Percentiles rank a stretch among this genome's conserved stretches.
These are phyloP conservation scores for Aphaenogaster floridana DNA, from an alignment of 1,140 invertebrate species.

Conservation along the genomic window DNA sequence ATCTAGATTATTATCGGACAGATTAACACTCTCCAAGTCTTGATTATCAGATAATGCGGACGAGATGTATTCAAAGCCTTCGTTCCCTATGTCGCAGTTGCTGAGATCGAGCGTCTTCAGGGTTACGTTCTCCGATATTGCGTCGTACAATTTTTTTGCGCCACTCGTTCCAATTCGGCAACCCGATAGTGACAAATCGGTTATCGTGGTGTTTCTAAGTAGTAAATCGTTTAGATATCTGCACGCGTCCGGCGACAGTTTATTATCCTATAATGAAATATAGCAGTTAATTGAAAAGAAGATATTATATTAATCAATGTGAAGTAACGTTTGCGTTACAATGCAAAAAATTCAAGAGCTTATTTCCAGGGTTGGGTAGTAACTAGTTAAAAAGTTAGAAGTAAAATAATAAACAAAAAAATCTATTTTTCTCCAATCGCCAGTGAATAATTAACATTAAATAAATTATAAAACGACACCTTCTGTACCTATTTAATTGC, in stretches of 20 bases:
- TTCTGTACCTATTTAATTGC: too few species aligned
- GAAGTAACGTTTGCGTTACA: constrained; percentile 1
- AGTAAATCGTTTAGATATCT: constrained; percentile 84
- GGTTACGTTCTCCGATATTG: constrained; percentile 73
- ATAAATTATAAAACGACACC: too few species aligned
- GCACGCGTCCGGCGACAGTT: constrained; percentile 83
- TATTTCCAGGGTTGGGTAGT: too few species aligned
- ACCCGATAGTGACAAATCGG: constrained; percentile 81
- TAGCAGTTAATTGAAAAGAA: not conserved
- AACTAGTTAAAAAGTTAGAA: too few species aligned
- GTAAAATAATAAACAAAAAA: too few species aligned
- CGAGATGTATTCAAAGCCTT: constrained; percentile 83
- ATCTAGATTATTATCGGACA: constrained; percentile 84
- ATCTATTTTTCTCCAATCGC: too few species aligned
- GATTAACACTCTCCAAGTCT: constrained; percentile 78
- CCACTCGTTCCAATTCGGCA: constrained; percentile 85
- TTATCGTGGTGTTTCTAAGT: constrained; percentile 79
- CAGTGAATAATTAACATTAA: too few species aligned
- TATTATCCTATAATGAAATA: constrained; percentile 80
- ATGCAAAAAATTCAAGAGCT: not conserved
- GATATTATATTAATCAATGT: not conserved
- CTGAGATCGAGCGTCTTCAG: constrained; percentile 84
- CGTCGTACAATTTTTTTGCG: constrained; percentile 78
- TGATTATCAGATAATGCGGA: constrained; percentile 72
- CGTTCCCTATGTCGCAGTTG: constrained; percentile 83